Conservation (phyloP, 2,888 invertebrate genomes). For the Lymantria monacha region DNA sequence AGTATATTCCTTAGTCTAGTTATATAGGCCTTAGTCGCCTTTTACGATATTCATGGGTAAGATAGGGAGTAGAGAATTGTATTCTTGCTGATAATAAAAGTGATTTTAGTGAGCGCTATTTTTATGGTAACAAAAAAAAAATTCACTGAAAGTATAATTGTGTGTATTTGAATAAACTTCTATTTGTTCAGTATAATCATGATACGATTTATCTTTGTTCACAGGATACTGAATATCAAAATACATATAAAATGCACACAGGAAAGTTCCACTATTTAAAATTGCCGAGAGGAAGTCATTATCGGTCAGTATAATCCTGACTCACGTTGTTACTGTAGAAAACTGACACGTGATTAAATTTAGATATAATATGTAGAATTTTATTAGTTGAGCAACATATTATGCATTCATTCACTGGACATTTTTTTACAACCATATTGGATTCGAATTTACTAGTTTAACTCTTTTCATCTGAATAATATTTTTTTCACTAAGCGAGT, state of each 20-base stretch:
- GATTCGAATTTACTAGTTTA: too few species aligned
- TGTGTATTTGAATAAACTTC: background rate
- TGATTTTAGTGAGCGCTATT: too few species aligned
- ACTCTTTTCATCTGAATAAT: too few species aligned
- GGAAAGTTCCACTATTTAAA: slow-evolving; percentile 34
- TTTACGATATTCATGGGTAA: too few species aligned
- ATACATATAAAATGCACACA: slow-evolving; percentile 32
- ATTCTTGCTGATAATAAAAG: too few species aligned
- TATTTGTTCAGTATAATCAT: slow-evolving; percentile 24
- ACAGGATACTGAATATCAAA: slow-evolving; percentile 36
- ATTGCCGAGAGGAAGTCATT: slow-evolving; percentile 46
- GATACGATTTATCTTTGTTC: slow-evolving; percentile 20
- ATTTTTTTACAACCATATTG: too few species aligned
- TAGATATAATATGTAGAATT: background rate
- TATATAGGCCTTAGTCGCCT: too few species aligned
- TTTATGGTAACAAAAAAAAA: background rate
- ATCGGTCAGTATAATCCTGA: slow-evolving; percentile 41
- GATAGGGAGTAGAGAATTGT: too few species aligned
- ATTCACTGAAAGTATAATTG: background rate
- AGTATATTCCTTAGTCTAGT: too few species aligned
- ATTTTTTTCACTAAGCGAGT: too few species aligned
- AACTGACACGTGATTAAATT: slow-evolving; percentile 37
- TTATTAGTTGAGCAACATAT: background rate
- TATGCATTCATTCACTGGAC: too few species aligned
- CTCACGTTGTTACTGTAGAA: slow-evolving; percentile 38